Evolutionary conservation across 2,888 invertebrate genomes (phyloP), one percentile per base, ranked within the genome.

Genomic region (Prosopocoilus inquinatus): DNA sequence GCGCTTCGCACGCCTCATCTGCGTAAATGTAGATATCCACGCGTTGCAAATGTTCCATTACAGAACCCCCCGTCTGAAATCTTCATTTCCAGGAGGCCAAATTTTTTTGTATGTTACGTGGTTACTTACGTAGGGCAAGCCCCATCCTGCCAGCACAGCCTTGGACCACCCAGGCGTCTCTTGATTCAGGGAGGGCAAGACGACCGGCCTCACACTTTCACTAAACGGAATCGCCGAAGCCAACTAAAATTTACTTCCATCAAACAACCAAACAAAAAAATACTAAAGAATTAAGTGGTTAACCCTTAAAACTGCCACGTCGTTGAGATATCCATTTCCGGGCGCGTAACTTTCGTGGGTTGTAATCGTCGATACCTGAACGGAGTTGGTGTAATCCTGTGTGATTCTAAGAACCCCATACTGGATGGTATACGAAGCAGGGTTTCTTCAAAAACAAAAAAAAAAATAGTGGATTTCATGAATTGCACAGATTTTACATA

Each of bases 1-100:
- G 55, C 1, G 12, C 28, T 9, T 32, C 45, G 36, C 57, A 59
- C 12, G 50, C 54, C 3, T 39, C 51, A 54, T 77, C 72, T 9
- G 72, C 68, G 50, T 74, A 76, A 33, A 72, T 62, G 46, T 72
- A 64, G 35, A 78, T 63, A n/a, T 73, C 64, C 1, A 76, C 79
- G 61, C 75, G 74, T 54, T 78, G 75, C 28, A 79, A 59, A 28
- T 68, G 58, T n/a, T 50, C 57, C 55, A 75, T 76, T 3, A 74
- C 62, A 9, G 53, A 57, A 16, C 77, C 77, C 5, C 72, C 72
- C 5, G 73, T 72, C 78, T 78, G 49, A 20, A 47, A 63, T 32
- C 45, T 16, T 28, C 20, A 5, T 28, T 4, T 28, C 3, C 16
- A 16, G 2, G 16, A 16, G 3, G 7, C 20, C 5, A 9, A 34